Base-by-base conservation (phyloP, 2,888 invertebrate species). In the Eristalis pertinax region DNA sequence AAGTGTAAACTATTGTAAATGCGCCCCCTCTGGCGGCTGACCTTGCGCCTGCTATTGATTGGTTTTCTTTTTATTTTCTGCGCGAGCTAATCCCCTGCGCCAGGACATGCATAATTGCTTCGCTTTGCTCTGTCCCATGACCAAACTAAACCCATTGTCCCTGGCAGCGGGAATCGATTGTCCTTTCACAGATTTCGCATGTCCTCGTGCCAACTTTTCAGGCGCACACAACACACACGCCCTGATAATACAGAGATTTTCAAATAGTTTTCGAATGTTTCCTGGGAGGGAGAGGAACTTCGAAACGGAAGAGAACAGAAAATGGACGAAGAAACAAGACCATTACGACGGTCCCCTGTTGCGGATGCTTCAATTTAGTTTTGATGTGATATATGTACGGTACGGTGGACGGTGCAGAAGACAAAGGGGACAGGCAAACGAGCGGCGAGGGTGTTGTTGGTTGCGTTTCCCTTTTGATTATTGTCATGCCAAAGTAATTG, bases 341-440 rank as follows among this genome's bases (percentile, higher is more conserved):
- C 75, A 76, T 84, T 84, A 72, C 62, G 67, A 72, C 62, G 67
- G 50, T 69, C 50, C 68, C 68, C 13, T 65, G 15, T 63, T 74
- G 75, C 79, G 84, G 75, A 80, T 79, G 75, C 84, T 84, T 80
- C 75, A 76, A 84, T 84, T 85, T 81, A 85, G 72, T 81, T 85
- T 62, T 43, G 32, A 80, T 80, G 67, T 72, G 62, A 80, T 72
- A 19, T 50, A 50, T 75, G 78, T 41, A 3, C 41, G n/a, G n/a
- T n/a, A n/a, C n/a, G n/a, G n/a, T n/a, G 50, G 32, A 32, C 13
- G 26, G 26, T 26, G 50, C 19, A n/a, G 24, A 26, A 15, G 10
- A 41, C 35, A 19, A 8, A 3, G 7, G 41, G 13, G 35, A 29
- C 24, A 70, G 67, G 22, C 41, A 19, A 8, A 29, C 68, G 58